phyloP scores from a whole-genome alignment of 2,888 invertebrate species.

The Rhabditoides inermis region DNA sequence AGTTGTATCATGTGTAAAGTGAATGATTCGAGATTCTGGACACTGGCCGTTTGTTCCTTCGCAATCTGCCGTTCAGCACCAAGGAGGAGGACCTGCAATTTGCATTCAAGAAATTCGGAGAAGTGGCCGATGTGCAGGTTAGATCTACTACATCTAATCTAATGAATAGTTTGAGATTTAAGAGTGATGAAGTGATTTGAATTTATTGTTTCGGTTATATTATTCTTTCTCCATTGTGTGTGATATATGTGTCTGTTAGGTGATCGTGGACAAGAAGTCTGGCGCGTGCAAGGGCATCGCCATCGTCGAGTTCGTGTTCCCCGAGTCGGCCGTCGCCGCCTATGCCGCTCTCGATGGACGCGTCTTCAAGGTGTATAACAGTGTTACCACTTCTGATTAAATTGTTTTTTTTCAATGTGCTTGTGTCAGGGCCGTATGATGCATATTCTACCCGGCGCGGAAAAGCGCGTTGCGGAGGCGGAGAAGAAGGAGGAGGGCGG shows the following conservation, averaged over 20 bases:
- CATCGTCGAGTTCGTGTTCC: conserved; percentile 80
- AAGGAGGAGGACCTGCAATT: conserved; percentile 76
- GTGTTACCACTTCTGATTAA: background rate
- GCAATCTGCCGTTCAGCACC: conserved; percentile 78
- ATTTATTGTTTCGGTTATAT: background rate
- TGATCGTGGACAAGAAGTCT: conserved; percentile 76
- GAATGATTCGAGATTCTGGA: conserved; percentile 49
- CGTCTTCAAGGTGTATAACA: conserved; percentile 64
- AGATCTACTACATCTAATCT: background rate
- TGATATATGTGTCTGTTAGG: conserved; percentile 57
- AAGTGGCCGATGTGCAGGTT: conserved; percentile 62
- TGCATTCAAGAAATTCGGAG: conserved; percentile 63
- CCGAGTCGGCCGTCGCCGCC: conserved; percentile 85
- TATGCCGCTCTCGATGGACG: conserved; percentile 81
- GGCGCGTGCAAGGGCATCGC: conserved; percentile 86
- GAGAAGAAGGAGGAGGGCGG: conserved; percentile 9
- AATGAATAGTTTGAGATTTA: background rate
- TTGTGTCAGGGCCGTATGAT: conserved; percentile 70
- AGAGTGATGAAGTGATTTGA: background rate
- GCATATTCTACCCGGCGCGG: conserved; percentile 79
- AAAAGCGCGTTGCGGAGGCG: conserved; percentile 52
- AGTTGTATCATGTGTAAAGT: no score
- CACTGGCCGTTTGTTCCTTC: conserved; percentile 81
- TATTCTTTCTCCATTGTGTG: background rate
- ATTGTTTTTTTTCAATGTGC: background rate